phyloP scores from a whole-genome alignment of 2,888 invertebrate species.

The Pristionchus japonicus region DNA sequence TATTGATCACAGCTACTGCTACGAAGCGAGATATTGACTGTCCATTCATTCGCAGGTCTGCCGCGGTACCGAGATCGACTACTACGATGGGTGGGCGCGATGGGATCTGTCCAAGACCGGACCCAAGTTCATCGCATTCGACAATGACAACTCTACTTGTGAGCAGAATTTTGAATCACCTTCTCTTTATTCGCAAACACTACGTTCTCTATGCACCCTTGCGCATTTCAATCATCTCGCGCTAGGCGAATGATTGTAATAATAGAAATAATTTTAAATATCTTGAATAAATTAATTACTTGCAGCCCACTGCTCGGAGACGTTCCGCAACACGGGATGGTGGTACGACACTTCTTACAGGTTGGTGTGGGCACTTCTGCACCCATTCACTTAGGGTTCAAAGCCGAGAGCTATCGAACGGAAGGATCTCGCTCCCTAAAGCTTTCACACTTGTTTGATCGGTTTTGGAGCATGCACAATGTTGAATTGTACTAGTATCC shows the following conservation, averaged over 20 bases:
- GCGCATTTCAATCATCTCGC: no score
- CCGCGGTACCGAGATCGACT: conserved; percentile 60
- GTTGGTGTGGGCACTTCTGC: not conserved
- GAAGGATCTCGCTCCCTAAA: no score
- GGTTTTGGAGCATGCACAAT: no score
- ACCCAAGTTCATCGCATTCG: conserved; percentile 62
- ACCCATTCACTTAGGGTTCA: not conserved
- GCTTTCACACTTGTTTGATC: no score
- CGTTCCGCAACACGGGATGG: conserved; percentile 66
- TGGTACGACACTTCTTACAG: conserved; percentile 58
- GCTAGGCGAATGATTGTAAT: not conserved
- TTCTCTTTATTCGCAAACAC: no score
- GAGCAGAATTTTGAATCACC: no score
- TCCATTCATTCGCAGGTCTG: conserved; percentile 53
- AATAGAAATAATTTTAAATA: not conserved
- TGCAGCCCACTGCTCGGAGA: conserved; percentile 53
- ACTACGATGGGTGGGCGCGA: conserved; percentile 66
- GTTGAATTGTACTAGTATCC: not conserved
- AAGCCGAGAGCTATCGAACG: no score
- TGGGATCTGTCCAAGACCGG: conserved; percentile 61
- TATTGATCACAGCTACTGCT: no score
- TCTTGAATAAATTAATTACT: not conserved
- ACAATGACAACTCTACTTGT: conserved; percentile 48
- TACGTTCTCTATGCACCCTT: no score
- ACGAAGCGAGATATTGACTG: no score